These are phyloP conservation scores for Ibycter americanus DNA, from an alignment of 2,797 vertebrate species.

Conservation along the genomic window DNA sequence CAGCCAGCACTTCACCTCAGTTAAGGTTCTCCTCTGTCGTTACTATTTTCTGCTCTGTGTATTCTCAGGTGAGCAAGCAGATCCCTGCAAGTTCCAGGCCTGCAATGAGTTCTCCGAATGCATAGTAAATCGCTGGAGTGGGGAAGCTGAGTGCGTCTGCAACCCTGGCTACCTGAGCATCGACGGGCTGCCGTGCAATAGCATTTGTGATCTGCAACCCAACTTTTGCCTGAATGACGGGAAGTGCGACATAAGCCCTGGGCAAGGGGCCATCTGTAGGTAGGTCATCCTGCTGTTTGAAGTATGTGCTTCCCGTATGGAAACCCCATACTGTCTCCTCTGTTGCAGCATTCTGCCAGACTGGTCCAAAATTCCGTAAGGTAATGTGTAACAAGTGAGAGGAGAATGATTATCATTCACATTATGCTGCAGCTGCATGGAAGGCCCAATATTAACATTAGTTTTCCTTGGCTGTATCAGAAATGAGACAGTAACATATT, in stretches of 20 bases:
- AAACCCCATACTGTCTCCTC: not conserved
- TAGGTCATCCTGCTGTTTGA: constrained; percentile 45
- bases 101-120: constrained; percentile 93
- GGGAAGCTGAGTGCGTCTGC: constrained; percentile 92
- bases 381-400: not conserved
- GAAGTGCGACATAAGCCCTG: constrained; percentile 91
- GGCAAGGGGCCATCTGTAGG: constrained; percentile 96
- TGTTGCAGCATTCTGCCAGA: not conserved
- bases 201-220: constrained; percentile 86
- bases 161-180: constrained; percentile 89
- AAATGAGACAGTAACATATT: not conserved
- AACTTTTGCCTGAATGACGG: constrained; percentile 95
- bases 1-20: not conserved
- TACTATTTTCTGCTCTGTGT: not conserved
- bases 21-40: not conserved
- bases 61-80: constrained; percentile 86
- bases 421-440: not conserved
- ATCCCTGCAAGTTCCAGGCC: constrained; percentile 96
- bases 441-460: not conserved
- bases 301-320: not conserved
- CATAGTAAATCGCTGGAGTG: constrained; percentile 87
- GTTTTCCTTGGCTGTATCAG: not conserved
- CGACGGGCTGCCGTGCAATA: constrained; percentile 89
- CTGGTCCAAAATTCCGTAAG: not conserved
- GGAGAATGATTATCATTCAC: not conserved